Base-by-base conservation (phyloP, 2,888 invertebrate species). In the Bellardia pandia region DNA sequence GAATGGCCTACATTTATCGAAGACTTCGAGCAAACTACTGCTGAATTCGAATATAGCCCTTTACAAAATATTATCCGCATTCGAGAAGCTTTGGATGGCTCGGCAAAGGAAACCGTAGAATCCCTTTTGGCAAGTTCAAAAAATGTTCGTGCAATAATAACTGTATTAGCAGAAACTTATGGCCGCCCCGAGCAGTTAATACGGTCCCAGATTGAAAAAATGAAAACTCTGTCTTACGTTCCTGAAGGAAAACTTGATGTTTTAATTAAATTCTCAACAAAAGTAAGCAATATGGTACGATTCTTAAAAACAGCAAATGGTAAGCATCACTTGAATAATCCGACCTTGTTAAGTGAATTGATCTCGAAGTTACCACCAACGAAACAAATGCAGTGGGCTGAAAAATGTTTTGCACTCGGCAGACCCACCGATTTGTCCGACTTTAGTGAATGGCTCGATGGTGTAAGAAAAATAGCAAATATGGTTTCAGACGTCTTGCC, bases 381-480 rank as follows among this genome's bases (percentile, higher is more conserved):
- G n/a, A n/a, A n/a, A n/a, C n/a, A n/a, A n/a, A n/a, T n/a, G n/a
- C n/a, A n/a, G n/a, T n/a, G n/a, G n/a, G 69, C 75, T 14, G 85
- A 81, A 37, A 81, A 66, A 77, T 80, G 76, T 53, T 14, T n/a
- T n/a, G n/a, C 37, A n/a, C 3, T 72, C 1, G 51, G 40, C 0
- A n/a, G 7, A 2, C 30, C 78, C 1, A n/a, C 48, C 9, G 62
- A 56, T n/a, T 23, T 78, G 7, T 3, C 48, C 6, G 76, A 72
- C 13, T 77, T 86, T 42, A 71, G 71, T 58, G 6, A 79, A 3
- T 86, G 85, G 79, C 74, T 84, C 9, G 78, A 84, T 1, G 40
- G 40, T 11, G 33, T 78, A 2, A 40, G 62, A 14, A 42, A 58
- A 5, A 16, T 85, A 7, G 85, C 66, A n/a, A 64, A 79, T 51